Conservation (phyloP, 2,113 vertebrate species). For the Leptocoma aspasia region DNA sequence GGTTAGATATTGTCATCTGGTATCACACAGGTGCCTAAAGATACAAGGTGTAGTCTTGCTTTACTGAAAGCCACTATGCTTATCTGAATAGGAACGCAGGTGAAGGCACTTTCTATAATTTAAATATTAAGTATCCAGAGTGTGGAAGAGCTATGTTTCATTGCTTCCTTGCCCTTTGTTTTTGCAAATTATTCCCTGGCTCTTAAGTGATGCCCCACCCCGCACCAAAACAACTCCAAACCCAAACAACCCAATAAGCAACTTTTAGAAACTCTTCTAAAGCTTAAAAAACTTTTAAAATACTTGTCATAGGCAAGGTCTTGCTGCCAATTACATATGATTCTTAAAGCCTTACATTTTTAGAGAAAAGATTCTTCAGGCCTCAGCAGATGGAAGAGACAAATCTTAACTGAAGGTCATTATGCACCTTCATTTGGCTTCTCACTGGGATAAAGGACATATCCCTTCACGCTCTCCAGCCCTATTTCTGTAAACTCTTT, state of each 20-base stretch:
- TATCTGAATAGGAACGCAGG: neutral
- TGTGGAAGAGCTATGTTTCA: neutral
- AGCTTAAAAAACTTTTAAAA: neutral
- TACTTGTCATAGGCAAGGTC: neutral
- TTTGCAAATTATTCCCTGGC: neutral
- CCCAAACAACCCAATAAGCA: neutral
- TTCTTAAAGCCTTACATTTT: neutral
- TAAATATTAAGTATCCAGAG: neutral
- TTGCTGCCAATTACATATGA: neutral
- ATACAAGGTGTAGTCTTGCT: neutral
- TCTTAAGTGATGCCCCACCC: fast-evolving
- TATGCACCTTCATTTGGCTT: neutral
- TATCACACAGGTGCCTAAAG: neutral
- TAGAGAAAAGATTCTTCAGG: neutral
- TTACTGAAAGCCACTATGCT: neutral
- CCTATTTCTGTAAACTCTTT: neutral
- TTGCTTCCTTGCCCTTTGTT: neutral
- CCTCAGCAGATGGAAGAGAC: neutral
- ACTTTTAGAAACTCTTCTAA: neutral
- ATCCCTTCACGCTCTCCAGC: fast-evolving
- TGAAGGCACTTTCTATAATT: neutral
- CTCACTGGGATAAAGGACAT: neutral
- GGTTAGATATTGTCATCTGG: neutral
- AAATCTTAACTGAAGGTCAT: neutral
- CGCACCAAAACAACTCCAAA: too few relatives aligned